phyloP scores from a whole-genome alignment of 30 jellyfish, hydroid and myxozoan species.

The Hydra vulgaris region DNA sequence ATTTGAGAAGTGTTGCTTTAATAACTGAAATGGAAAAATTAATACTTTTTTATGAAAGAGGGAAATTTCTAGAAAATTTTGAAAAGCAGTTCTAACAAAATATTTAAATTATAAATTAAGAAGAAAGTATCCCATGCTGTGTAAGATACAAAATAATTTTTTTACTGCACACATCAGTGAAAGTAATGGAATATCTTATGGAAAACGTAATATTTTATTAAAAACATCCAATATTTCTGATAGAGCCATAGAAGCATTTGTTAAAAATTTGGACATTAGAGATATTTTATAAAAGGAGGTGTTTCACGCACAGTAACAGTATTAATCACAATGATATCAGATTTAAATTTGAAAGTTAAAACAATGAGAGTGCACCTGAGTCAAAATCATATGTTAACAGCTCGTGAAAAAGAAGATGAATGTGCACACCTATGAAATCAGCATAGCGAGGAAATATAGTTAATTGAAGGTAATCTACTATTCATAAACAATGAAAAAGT shows the following conservation, averaged over 20 bases:
- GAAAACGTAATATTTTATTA: background rate
- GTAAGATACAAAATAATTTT: slow-evolving; percentile 13
- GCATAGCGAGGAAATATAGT: slow-evolving; percentile 24
- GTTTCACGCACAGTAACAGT: slow-evolving; percentile 21
- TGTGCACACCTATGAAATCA: slow-evolving; percentile 25
- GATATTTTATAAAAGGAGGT: slow-evolving; percentile 1
- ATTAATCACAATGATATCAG: slow-evolving; percentile 7
- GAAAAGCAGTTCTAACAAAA: slow-evolving; percentile 13
- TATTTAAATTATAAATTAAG: slow-evolving; percentile 7
- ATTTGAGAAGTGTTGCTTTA: slow-evolving; percentile 2
- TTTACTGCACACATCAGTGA: background rate
- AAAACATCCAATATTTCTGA: background rate
- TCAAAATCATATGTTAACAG: slow-evolving; percentile 15
- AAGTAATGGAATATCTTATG: slow-evolving; percentile 8
- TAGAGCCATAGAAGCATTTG: background rate
- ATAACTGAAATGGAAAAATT: slow-evolving; percentile 9
- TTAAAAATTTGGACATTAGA: background rate
- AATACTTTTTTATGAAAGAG: background rate
- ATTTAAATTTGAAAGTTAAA: slow-evolving; percentile 9
- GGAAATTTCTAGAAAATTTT: slow-evolving; percentile 13
- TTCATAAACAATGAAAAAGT: slow-evolving; percentile 3
- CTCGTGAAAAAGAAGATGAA: slow-evolving; percentile 15
- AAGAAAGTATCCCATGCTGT: slow-evolving; percentile 4
- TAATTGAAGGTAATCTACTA: slow-evolving; percentile 18
- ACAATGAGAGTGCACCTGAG: slow-evolving; percentile 5